These are phyloP conservation scores for Meganola albula DNA, from an alignment of 2,888 invertebrate genomes.

Conservation along the genomic window DNA sequence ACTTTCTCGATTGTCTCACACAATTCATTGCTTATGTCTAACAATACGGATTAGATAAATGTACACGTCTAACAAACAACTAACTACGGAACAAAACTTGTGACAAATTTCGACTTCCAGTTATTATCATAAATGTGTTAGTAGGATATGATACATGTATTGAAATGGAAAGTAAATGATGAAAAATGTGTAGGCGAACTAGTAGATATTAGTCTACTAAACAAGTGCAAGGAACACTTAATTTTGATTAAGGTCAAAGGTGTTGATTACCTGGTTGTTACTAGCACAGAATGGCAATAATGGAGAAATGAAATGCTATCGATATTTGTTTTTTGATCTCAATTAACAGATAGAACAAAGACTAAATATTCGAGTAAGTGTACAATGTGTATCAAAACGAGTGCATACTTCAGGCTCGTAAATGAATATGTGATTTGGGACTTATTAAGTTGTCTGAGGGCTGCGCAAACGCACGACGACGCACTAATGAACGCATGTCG, in stretches of 20 bases:
- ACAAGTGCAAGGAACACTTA: too few relatives aligned
- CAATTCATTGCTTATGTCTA: constrained; percentile 69
- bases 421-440: constrained; percentile 23
- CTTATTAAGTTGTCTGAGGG: constrained; percentile 23
- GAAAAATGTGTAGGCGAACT: constrained; percentile 15
- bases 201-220: constrained; percentile 15
- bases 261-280: too few relatives aligned
- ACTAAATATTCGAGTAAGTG: too few relatives aligned
- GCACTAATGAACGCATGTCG: constrained; percentile 69
- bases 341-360: too few relatives aligned
- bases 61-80: constrained; percentile 48
- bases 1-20: constrained; percentile 77
- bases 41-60: constrained; percentile 68
- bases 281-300: too few relatives aligned
- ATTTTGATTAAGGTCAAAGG: too few relatives aligned
- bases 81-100: constrained; percentile 40
- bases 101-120: constrained; percentile 49
- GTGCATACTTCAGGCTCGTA: constrained; percentile 15
- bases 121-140: constrained; percentile 12
- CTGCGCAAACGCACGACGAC: constrained; percentile 49
- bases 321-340: too few relatives aligned
- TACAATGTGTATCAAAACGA: too few relatives aligned
- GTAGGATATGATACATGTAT: constrained; percentile 9
- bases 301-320: too few relatives aligned
- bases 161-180: constrained; percentile 25